A percentile compares a stretch with the other conserved stretches of the same genome.
Evolutionary conservation across 2,888 invertebrate species (phyloP).

Genomic region (Heliconius cydno): DNA sequence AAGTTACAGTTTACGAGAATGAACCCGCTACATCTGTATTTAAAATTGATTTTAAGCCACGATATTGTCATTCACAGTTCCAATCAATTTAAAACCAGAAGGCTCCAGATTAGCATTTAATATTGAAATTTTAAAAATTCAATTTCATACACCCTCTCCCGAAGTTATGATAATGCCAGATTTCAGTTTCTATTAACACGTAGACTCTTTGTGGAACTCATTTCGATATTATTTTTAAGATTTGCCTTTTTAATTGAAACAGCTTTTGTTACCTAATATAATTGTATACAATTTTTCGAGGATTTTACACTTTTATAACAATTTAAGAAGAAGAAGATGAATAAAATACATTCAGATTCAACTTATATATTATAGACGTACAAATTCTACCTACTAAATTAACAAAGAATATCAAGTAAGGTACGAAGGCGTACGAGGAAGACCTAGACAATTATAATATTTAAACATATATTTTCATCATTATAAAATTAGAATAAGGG

Average conservation of each 20-base stretch:
- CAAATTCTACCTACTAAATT: neutral
- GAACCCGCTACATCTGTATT: neutral
- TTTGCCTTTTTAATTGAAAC: conserved; percentile 1
- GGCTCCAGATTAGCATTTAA: conserved; percentile 19
- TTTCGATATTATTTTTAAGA: neutral
- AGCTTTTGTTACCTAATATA: neutral
- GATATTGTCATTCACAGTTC: neutral
- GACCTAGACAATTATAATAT: neutral
- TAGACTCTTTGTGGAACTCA: neutral
- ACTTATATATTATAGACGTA: neutral
- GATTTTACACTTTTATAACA: too few relatives aligned
- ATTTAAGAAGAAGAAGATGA: too few relatives aligned
- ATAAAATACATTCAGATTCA: too few relatives aligned
- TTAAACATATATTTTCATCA: conserved; percentile 1
- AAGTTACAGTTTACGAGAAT: neutral
- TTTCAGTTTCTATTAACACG: conserved; percentile 17
- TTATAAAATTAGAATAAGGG: neutral
- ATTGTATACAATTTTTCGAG: neutral
- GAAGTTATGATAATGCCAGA: conserved; percentile 9
- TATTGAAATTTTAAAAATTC: conserved; percentile 13
- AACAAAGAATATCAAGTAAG: neutral
- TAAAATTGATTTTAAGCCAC: neutral
- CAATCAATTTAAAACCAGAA: conserved; percentile 1
- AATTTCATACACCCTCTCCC: conserved; percentile 8
- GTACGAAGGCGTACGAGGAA: neutral